Base-by-base conservation (phyloP, 2,113 vertebrate species). In the Scophthalmus maximus region DNA sequence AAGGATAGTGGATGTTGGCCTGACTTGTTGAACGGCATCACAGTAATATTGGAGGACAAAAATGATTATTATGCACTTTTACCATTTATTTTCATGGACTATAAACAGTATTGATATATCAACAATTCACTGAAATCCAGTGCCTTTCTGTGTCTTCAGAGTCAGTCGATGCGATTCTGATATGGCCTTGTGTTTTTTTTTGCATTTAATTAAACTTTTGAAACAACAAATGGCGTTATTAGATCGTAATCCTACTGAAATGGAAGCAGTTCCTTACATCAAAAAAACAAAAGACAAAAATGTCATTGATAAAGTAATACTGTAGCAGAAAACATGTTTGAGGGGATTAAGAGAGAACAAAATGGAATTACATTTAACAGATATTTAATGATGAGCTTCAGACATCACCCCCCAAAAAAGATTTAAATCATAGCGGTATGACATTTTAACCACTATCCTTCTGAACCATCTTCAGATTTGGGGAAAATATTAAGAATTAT, bases 401-500 rank as follows among this genome's bases (percentile, higher is more conserved):
- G 20, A 46, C 46, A 26, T 40, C 17, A n/a, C n/a, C n/a, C n/a
- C 32, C 2, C 2, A 47, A 53, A 51, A 46, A 22, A 11, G 20
- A 44, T 65, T 36, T 18, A 42, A 6, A 50, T 58, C 10, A 71
- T 34, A 68, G 26, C 40, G 52, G 40, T 65, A 51, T 74, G 57
- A 26, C 20, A 58, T 51, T 66, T 66, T 60, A 51, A 27, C 55
- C 27, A 68, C 51, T 59, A 77, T 50, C 55, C 53, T 9, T 38
- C 3, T 64, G 40, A 74, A 60, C 8, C 25, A 34, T 62, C 27
- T 14, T 17, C 30, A 67, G 29, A 76, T 50, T 61, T 32, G 36
- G 34, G n/a, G 17, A 70, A 73, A 68, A 70, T 32, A 72, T 27
- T 32, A 17, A 49, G 12, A 73, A 73, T 49, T 74, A 17, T 52